Conservation (phyloP, 1,140 invertebrate genomes). For the Ostrea denselamellosa region DNA sequence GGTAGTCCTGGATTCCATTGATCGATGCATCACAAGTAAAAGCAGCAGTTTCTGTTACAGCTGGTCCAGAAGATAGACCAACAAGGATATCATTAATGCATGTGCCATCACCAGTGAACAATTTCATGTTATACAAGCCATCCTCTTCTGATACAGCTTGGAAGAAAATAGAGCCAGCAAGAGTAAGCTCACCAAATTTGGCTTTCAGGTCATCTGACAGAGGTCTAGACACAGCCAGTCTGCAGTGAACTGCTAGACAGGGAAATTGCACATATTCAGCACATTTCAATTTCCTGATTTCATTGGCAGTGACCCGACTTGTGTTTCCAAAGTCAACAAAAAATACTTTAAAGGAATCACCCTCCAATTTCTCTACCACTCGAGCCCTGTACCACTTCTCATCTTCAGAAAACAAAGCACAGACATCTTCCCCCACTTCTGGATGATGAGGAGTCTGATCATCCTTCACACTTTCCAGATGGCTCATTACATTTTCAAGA, state of each 20-base stretch:
- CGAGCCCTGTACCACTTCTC: conserved; percentile 54
- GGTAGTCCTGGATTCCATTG: neutral
- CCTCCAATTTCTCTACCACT: conserved; percentile 42
- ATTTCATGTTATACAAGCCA: neutral
- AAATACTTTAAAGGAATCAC: neutral
- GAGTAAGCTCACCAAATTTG: conserved; percentile 3
- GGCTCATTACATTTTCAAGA: neutral
- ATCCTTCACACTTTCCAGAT: neutral
- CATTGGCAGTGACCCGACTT: conserved; percentile 12
- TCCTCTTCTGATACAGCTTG: neutral
- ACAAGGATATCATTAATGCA: neutral
- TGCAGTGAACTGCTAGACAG: conserved; percentile 2
- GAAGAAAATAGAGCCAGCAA: neutral
- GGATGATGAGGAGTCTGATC: conserved; percentile 33
- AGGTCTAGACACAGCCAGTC: neutral
- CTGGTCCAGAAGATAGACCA: neutral
- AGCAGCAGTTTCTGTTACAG: neutral
- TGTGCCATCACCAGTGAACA: neutral
- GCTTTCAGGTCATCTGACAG: neutral
- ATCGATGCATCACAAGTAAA: neutral
- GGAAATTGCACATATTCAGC: conserved; percentile 8
- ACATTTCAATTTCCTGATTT: conserved; percentile 47
- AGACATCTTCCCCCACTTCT: conserved; percentile 51
- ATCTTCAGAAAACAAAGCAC: conserved; percentile 52
- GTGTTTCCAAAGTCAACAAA: conserved; percentile 59